Evolutionary conservation across 2,888 invertebrate genomes (phyloP).

Genomic region (Hybos culiciformis): DNA sequence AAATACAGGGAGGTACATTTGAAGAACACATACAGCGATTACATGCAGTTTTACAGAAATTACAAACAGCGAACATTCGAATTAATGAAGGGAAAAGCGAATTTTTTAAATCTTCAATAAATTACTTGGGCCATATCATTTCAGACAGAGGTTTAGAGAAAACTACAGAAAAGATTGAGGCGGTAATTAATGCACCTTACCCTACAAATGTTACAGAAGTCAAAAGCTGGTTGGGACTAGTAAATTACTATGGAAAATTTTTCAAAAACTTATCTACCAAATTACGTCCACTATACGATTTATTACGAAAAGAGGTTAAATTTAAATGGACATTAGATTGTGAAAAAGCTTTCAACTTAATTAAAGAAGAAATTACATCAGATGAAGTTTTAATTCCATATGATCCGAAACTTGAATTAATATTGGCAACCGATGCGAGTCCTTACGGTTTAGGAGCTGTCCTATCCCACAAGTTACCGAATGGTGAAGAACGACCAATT

Average conservation of each 20-base stretch:
- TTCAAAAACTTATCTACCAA: not conserved
- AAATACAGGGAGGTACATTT: not conserved
- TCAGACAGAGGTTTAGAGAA: constrained; percentile 4
- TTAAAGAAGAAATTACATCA: constrained; percentile 12
- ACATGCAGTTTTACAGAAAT: not conserved
- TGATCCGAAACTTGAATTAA: constrained; percentile 8
- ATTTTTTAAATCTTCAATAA: constrained; percentile 7
- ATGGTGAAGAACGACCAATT: constrained; percentile 11
- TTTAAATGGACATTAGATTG: constrained; percentile 11
- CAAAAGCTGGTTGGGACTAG: constrained; percentile 10
- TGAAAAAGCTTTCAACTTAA: constrained; percentile 10
- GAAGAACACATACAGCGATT: not conserved
- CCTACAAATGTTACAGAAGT: constrained; percentile 8
- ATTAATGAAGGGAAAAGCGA: constrained; percentile 12
- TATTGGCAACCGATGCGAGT: constrained; percentile 11
- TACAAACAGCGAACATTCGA: constrained; percentile 13
- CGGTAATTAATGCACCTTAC: constrained; percentile 4
- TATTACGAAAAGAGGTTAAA: constrained; percentile 7
- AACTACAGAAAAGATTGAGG: constrained; percentile 3
- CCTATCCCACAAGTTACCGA: constrained; percentile 10
- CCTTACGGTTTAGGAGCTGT: constrained; percentile 9
- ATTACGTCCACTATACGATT: constrained; percentile 7
- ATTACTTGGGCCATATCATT: constrained; percentile 12
- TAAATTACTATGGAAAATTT: constrained; percentile 13
- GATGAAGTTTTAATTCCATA: constrained; percentile 11